These are phyloP conservation scores for Leucophenga varia DNA, from an alignment of 1,140 invertebrate genomes.

Conservation along the genomic window DNA sequence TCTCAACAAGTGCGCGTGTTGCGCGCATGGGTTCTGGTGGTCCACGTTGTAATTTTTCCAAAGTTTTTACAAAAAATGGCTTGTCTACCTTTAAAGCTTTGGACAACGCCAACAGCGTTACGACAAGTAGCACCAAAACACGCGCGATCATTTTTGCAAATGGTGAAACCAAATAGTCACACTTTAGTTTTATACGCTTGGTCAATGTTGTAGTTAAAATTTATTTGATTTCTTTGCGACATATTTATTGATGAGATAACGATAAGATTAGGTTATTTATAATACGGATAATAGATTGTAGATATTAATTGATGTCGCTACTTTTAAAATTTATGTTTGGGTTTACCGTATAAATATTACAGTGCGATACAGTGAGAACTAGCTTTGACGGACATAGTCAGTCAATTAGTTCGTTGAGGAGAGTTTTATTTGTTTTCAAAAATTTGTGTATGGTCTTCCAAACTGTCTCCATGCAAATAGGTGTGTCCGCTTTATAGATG, in stretches of 20 bases:
- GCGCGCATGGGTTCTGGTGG: slow-evolving; percentile 22
- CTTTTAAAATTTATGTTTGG: no score
- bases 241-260: slow-evolving; percentile 2
- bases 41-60: slow-evolving; percentile 33
- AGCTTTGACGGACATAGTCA: no score
- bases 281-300: no score
- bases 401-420: no score
- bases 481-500: no score
- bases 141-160: slow-evolving; percentile 27
- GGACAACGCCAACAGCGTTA: slow-evolving; percentile 17
- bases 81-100: slow-evolving; percentile 24
- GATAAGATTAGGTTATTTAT: no score
- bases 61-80: slow-evolving; percentile 31
- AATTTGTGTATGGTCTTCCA: no score
- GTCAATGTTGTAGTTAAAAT: neutral
- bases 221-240: slow-evolving; percentile 23
- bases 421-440: no score
- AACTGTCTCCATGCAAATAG: no score
- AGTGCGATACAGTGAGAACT: no score
- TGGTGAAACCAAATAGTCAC: slow-evolving; percentile 13
- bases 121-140: slow-evolving; percentile 27
- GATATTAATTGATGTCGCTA: no score
- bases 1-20: slow-evolving; percentile 8
- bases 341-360: no score
- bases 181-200: slow-evolving; percentile 3